Evolutionary conservation across 2,113 vertebrate species (phyloP).

Genomic region (Istiophorus platypterus): DNA sequence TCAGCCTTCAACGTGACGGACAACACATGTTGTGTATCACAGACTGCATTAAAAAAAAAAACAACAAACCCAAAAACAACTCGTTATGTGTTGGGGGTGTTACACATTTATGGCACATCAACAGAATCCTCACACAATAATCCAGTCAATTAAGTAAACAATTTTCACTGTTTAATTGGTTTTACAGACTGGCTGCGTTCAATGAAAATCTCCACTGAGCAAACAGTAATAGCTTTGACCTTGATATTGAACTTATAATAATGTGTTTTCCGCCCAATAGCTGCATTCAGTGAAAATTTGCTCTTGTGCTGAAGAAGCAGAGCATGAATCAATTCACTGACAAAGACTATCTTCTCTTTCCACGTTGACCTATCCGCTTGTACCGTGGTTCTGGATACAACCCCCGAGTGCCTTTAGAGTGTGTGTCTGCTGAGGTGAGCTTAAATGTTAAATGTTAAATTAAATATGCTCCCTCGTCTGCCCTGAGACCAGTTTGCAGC

Average conservation of each 20-base stretch:
- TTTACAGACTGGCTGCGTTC: neutral
- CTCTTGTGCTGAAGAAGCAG: neutral
- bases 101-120: neutral
- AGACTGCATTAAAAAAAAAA: neutral
- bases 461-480: conserved; percentile 31
- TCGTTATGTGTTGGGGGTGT: neutral
- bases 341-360: neutral
- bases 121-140: neutral
- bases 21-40: conserved; percentile 15
- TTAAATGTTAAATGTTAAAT: conserved; percentile 41
- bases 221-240: conserved; percentile 25
- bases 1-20: conserved; percentile 23
- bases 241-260: conserved; percentile 19
- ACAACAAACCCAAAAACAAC: too few species aligned
- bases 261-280: conserved; percentile 1
- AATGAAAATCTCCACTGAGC: conserved; percentile 1
- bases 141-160: neutral
- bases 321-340: neutral
- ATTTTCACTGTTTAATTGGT: neutral
- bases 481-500: conserved; percentile 33
- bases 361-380: neutral
- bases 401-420: neutral
- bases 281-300: neutral
- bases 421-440: conserved; percentile 14
- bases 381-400: neutral